phyloP scores from a whole-genome alignment of 2,113 vertebrate genomes.

The Varanus salvator region DNA sequence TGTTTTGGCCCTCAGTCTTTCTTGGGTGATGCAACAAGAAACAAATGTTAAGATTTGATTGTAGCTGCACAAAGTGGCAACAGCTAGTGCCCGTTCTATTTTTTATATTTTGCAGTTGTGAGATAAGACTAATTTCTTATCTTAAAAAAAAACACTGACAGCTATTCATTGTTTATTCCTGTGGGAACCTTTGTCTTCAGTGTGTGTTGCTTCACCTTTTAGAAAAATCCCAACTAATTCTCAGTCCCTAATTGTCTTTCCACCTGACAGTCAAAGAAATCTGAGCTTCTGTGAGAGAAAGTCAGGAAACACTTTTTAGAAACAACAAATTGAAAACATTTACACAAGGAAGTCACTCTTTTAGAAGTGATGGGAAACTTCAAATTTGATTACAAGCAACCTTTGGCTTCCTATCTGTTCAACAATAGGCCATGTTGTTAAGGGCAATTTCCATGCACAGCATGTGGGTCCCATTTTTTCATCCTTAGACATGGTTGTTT shows the following conservation, averaged over 20 bases:
- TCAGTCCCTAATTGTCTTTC: constrained; percentile 67
- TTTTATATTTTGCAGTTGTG: constrained; percentile 47
- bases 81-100: constrained; percentile 8
- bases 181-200: background rate
- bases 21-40: background rate
- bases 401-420: constrained; percentile 94
- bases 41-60: background rate
- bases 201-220: background rate
- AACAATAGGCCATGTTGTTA: constrained; percentile 97
- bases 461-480: constrained; percentile 92
- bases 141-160: background rate
- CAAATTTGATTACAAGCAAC: constrained; percentile 99
- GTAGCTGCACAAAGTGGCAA: background rate
- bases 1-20: background rate
- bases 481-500: constrained; percentile 92
- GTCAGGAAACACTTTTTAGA: constrained; percentile 81
- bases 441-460: constrained; percentile 99
- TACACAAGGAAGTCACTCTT: constrained; percentile 85
- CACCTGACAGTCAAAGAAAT: constrained; percentile 73
- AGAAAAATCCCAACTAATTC: constrained; percentile 40
- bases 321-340: constrained; percentile 84
- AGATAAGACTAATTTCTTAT: constrained; percentile 40
- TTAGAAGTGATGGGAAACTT: constrained; percentile 90
- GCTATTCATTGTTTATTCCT: constrained; percentile 44
- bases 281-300: constrained; percentile 73